Conservation (phyloP, 2,113 vertebrate genomes). For the Melanocharis versteri region DNA sequence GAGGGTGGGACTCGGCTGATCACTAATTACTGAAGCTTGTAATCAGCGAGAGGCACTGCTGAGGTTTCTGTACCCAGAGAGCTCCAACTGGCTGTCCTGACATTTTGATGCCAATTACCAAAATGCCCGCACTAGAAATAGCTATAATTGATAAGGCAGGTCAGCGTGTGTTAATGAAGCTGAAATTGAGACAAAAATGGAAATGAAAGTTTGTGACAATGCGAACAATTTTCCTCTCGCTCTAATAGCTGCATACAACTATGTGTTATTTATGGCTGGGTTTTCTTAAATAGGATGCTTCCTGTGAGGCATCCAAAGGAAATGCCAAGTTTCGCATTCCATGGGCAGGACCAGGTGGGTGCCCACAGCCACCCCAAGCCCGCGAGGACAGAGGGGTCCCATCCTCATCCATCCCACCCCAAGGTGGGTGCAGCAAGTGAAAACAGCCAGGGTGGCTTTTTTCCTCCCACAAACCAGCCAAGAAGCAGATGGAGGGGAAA, state of each 20-base stretch:
- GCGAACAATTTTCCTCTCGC: rapidly evolving
- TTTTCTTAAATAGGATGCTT: not conserved
- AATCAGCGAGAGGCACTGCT: not conserved
- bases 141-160: not conserved
- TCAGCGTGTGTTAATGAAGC: not conserved
- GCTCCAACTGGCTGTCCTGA: not conserved
- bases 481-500: not conserved
- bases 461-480: not conserved
- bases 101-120: not conserved
- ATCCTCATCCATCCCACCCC: not conserved
- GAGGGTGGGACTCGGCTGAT: not conserved
- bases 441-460: not conserved
- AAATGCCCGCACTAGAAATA: not conserved
- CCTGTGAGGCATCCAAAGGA: not conserved
- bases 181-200: not conserved
- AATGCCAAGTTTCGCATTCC: not conserved
- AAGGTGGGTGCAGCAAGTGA: not conserved
- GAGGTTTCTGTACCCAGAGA: not conserved
- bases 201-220: not conserved
- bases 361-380: not conserved
- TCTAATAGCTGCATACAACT: not conserved
- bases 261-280: not conserved
- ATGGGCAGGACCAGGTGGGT: not conserved
- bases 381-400: rapidly evolving
- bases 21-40: not conserved